These are phyloP conservation scores for Daphoenositta chrysoptera DNA, from an alignment of 2,113 vertebrate genomes.

Conservation along the genomic window DNA sequence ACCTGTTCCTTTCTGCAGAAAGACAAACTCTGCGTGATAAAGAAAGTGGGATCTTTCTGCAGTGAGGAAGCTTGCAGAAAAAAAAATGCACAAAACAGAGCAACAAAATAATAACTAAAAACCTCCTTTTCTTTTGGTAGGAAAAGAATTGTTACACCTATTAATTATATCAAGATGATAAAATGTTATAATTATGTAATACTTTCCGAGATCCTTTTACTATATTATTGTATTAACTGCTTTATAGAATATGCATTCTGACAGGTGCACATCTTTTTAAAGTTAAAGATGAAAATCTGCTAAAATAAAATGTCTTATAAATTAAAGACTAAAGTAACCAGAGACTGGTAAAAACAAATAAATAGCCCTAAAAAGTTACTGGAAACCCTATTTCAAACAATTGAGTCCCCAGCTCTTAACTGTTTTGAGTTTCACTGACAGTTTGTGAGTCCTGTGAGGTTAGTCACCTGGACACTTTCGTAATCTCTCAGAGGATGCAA, in stretches of 20 bases:
- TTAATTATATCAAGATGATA: not conserved
- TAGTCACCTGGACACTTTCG: not conserved
- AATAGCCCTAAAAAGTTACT: not conserved
- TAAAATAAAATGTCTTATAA: not conserved
- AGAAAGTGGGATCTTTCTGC: not conserved
- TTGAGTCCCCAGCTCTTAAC: not conserved
- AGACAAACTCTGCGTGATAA: not conserved
- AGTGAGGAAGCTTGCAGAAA: not conserved
- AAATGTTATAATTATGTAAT: not conserved
- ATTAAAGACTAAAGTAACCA: not conserved
- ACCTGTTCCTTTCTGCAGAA: not conserved
- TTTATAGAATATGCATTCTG: not conserved
- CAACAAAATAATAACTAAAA: not conserved
- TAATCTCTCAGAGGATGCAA: not conserved
- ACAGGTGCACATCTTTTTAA: not conserved
- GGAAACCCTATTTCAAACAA: not conserved
- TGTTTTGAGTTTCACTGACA: not conserved
- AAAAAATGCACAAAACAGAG: accelerated
- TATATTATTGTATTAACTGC: not conserved
- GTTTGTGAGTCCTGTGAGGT: not conserved
- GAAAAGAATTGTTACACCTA: not conserved
- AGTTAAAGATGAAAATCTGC: not conserved
- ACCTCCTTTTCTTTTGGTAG: not conserved
- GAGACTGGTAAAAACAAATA: not conserved
- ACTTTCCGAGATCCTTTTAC: not conserved